Percentiles rank a stretch among this genome's conserved stretches.
phyloP scores from a whole-genome alignment of 2,888 invertebrate species.

The Dysmachus trigonus region DNA sequence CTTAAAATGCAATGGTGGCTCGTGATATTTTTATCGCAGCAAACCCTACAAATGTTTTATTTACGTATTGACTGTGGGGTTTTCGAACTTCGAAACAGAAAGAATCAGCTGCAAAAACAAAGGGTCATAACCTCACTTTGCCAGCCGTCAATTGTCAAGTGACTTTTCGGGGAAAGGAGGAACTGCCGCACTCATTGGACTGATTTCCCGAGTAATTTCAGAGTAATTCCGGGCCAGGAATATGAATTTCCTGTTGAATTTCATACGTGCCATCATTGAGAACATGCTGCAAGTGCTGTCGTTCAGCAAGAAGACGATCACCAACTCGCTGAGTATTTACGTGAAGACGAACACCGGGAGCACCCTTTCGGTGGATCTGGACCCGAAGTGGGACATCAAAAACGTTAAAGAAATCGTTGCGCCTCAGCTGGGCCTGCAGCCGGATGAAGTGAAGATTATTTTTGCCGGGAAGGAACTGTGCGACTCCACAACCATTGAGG shows the following conservation, averaged over 20 bases:
- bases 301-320: slow-evolving; percentile 70
- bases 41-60: background rate
- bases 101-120: background rate
- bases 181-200: background rate
- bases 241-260: slow-evolving; percentile 70
- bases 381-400: slow-evolving; percentile 78
- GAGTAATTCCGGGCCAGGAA: background rate
- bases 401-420: slow-evolving; percentile 78
- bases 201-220: background rate
- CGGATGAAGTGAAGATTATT: slow-evolving; percentile 79
- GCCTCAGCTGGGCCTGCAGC: slow-evolving; percentile 72
- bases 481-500: slow-evolving; percentile 75
- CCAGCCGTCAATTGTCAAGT: background rate
- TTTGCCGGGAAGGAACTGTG: slow-evolving; percentile 81
- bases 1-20: background rate
- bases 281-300: slow-evolving; percentile 72
- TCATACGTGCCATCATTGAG: slow-evolving; percentile 68
- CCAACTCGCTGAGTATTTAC: slow-evolving; percentile 72
- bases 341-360: slow-evolving; percentile 75
- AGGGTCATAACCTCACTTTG: background rate
- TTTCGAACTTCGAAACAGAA: background rate
- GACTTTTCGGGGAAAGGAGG: background rate
- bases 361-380: slow-evolving; percentile 72
- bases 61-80: background rate
- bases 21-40: background rate